These are phyloP conservation scores for Globodera ellingtonae DNA, from an alignment of 1,140 invertebrate genomes.

Conservation along the genomic window DNA sequence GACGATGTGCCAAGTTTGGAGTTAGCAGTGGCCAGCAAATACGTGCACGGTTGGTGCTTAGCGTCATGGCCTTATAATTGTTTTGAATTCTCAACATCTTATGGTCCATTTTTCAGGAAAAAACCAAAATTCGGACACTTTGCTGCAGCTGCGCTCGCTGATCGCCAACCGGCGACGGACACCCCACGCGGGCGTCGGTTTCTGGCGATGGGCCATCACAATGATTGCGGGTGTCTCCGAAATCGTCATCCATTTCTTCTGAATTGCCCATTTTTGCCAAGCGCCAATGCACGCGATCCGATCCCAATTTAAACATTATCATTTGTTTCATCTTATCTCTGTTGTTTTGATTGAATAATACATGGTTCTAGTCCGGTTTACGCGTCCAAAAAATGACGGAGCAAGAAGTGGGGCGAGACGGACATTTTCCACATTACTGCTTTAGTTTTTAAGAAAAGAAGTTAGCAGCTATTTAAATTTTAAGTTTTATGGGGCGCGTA, in stretches of 20 bases:
- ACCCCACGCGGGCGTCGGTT: constrained; percentile 61
- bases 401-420: too few relatives aligned
- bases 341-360: too few relatives aligned
- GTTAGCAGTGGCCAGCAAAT: constrained; percentile 62
- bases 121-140: constrained; percentile 58
- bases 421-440: too few relatives aligned
- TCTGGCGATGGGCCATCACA: constrained; percentile 59
- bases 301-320: neutral
- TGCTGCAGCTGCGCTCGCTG: constrained; percentile 53
- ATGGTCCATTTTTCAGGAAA: constrained; percentile 38
- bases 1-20: constrained; percentile 49
- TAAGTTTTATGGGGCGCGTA: too few relatives aligned
- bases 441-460: too few relatives aligned
- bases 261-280: neutral
- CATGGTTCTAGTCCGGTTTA: too few relatives aligned
- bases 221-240: constrained; percentile 33
- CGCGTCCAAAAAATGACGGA: too few relatives aligned
- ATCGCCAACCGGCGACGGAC: constrained; percentile 53
- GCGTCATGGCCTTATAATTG: too few relatives aligned
- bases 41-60: constrained; percentile 53
- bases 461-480: too few relatives aligned
- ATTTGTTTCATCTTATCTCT: too few relatives aligned
- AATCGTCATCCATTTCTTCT: constrained; percentile 33
- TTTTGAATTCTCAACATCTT: neutral
- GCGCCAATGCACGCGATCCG: neutral